Conservation (phyloP, 2,113 vertebrate genomes). For the Tautogolabrus adspersus region DNA sequence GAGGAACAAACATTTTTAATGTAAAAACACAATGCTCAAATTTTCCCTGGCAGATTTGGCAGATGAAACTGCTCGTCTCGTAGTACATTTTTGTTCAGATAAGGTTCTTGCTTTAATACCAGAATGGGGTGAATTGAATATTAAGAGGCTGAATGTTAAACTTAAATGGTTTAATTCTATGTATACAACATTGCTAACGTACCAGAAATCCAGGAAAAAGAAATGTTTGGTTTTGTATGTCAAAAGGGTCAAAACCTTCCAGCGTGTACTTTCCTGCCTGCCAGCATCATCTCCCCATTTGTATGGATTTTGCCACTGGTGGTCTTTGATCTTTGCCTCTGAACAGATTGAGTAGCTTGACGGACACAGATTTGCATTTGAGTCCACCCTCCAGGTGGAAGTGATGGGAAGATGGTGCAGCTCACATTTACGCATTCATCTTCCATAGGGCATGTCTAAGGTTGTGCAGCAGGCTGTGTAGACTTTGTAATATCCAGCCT, state of each 20-base stretch:
- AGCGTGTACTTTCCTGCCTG: slow-evolving; percentile 13
- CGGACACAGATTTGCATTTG: slow-evolving; percentile 31
- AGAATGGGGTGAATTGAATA: too few species aligned
- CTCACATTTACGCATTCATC: not conserved
- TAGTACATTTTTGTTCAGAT: too few species aligned
- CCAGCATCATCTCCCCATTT: slow-evolving; percentile 36
- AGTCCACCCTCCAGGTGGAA: slow-evolving; percentile 9
- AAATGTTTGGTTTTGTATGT: not conserved
- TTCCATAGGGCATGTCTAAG: not conserved
- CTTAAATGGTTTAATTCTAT: too few species aligned
- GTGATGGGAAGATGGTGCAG: slow-evolving; percentile 10
- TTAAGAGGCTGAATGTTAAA: too few species aligned
- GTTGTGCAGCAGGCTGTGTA: not conserved
- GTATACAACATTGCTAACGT: too few species aligned
- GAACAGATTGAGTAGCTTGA: slow-evolving; percentile 52
- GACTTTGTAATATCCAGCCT: not conserved
- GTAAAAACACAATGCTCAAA: too few species aligned
- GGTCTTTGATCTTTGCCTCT: slow-evolving; percentile 58
- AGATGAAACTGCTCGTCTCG: too few species aligned
- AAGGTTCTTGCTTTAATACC: too few species aligned
- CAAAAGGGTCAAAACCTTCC: slow-evolving; percentile 1
- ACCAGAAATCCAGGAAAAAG: not conserved
- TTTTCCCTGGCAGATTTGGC: too few species aligned
- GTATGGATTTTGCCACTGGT: slow-evolving; percentile 48
- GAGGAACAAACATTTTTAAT: too few species aligned